Evolutionary conservation across 2,797 vertebrate genomes (phyloP).

Genomic region (Chaenodraco wilsoni): DNA sequence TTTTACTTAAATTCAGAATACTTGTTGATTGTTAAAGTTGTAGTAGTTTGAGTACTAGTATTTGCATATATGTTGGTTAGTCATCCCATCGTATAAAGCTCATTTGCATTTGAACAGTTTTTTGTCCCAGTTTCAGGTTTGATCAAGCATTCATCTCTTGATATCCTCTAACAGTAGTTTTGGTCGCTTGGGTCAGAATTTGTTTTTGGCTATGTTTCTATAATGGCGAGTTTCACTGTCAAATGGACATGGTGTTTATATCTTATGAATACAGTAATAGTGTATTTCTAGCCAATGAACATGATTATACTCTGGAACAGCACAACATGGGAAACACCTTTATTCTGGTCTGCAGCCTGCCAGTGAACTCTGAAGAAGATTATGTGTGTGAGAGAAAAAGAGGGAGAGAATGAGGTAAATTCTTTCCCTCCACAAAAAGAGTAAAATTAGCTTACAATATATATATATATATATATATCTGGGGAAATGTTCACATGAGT

Average conservation of each 20-base stretch:
- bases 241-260: not conserved
- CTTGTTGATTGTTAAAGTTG: not conserved
- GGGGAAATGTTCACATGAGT: conserved; percentile 41
- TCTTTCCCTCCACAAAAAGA: not conserved
- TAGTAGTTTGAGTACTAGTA: not conserved
- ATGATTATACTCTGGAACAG: conserved; percentile 37
- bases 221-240: conserved; percentile 27
- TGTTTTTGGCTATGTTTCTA: conserved; percentile 19
- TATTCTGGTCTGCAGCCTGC: conserved; percentile 44
- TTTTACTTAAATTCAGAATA: not conserved
- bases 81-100: conserved; percentile 4
- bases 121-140: conserved; percentile 12
- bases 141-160: conserved; percentile 18
- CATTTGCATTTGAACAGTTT: conserved; percentile 2
- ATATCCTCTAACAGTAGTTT: conserved; percentile 16
- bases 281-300: conserved; percentile 36
- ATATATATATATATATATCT: conserved; percentile 47
- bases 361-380: conserved; percentile 42
- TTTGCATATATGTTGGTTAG: conserved; percentile 6
- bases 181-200: conserved; percentile 9
- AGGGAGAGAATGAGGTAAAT: not conserved
- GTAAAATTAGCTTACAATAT: conserved; percentile 53
- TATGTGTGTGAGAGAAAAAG: conserved; percentile 21
- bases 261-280: conserved; percentile 32
- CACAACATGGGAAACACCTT: conserved; percentile 39